Base-by-base conservation (phyloP, 2,888 invertebrate genomes). In the Alitta virens region DNA sequence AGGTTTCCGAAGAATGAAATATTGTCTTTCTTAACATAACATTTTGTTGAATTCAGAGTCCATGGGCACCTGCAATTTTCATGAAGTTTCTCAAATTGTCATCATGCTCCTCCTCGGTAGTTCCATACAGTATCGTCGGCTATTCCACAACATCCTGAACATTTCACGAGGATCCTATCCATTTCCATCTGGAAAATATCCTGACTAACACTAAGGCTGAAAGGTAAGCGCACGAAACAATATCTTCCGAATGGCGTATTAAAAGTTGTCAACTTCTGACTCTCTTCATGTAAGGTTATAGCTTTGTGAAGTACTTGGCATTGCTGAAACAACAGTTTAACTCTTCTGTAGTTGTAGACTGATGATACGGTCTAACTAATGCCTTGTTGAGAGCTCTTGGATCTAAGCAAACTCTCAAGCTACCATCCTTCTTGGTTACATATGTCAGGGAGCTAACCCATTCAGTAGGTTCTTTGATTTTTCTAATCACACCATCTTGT, bases 81-180 rank as follows among this genome's bases (percentile, higher is more conserved):
- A 69, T 38, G 12, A 69, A 50, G 2, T n/a, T 16, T 21, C 23
- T 23, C 27, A 71, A 18, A 21, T 60, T 63, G 2, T 40, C 23
- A 40, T 69, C 64, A 50, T 70, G 69, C 43, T 68, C 63, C 18
- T 5, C 56, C 12, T 21, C 27, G 2, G 51, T 57, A 14, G 14
- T 12, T 2, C 67, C 71, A 69, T 62, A n/a, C 66, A 25, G 67
- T 64, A 33, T 69, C 68, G 61, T 68, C 70, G 2, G 63, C 57
- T 12, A 68, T 57, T 18, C 65, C 62, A 2, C 53, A 33, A 3
- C 66, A 68, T 26, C 66, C 65, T 26, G 5, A 5, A 7, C 5
- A 12, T 33, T 12, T 12, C 12, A 7, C 21, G 9, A 18, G 55
- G 21, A 69, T 57, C 26, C 55, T 5, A 23, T 64, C 65, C 59